Base-by-base conservation (phyloP, 2,888 invertebrate species). In the Dioctria rufipes region DNA sequence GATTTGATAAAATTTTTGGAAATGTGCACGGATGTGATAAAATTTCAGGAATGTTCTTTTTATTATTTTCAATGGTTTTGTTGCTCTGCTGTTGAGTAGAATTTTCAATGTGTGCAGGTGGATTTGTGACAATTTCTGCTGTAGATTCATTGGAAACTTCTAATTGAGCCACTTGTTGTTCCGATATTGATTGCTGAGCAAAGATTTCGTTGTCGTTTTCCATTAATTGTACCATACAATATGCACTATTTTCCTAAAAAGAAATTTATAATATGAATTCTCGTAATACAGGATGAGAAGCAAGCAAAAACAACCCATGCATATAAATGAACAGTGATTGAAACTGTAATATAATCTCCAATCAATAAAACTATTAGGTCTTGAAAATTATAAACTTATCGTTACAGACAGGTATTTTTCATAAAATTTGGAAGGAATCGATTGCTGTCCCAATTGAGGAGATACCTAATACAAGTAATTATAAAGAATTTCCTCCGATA, bases 171-270 rank as follows among this genome's bases (percentile, higher is more conserved):
- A n/a, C 4, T 54, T 54, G 54, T 4, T 54, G 54, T 2, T 4
- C 8, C 4, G 54, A 4, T 54, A n/a, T 54, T 54, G 54, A 11
- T 11, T 8, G n/a, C 11, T 54, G 54, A 54, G 9, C 11, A 4
- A 69, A 54, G 2, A 51, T 69, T 54, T 51, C 54, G 6, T 9
- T 25, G 3, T 11, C 69, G 49, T 54, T 69, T 39, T 69, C 51
- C 2, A 69, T 54, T 9, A 37, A 69, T 3, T 69, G 13, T 2
- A n/a, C 37, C 37, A 69, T 25, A 4, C 54, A 11, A 4, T 51
- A 69, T 0, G n/a, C 69, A 9, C 3, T 69, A 43, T 51, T 69
- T n/a, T 69, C 69, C 69, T 69, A 11, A 51, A 69, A 69, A 11
- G 4, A 54, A 54, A 54, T 4, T 0, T 54, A n/a, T 11, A 11